phyloP scores from a whole-genome alignment of 2,888 invertebrate species.

The Entomobrya proxima region DNA sequence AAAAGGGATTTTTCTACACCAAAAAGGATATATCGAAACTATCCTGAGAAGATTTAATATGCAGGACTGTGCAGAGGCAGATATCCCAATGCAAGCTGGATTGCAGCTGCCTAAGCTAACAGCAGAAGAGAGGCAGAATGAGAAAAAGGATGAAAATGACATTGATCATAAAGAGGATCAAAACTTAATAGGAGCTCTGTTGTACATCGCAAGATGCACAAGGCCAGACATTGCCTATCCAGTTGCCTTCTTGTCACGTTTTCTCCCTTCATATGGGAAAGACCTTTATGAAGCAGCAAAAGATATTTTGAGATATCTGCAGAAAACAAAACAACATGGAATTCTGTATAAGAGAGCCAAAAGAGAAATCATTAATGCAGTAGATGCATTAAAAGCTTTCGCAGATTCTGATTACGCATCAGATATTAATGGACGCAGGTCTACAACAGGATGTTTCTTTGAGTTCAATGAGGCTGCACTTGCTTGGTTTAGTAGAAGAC shows the following conservation, averaged over 20 bases:
- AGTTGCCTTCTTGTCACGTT: constrained; percentile 70
- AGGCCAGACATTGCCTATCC: constrained; percentile 73
- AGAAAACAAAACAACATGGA: constrained; percentile 71
- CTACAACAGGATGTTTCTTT: too few species aligned
- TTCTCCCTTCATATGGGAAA: constrained; percentile 64
- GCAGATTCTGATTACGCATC: too few species aligned
- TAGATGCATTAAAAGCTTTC: too few species aligned
- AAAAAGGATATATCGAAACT: neutral
- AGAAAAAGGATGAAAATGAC: too few species aligned
- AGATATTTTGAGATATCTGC: constrained; percentile 75
- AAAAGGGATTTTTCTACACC: too few species aligned
- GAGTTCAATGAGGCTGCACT: too few species aligned
- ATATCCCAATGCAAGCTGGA: constrained; percentile 49
- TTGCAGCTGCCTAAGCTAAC: too few species aligned
- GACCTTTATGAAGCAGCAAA: constrained; percentile 70
- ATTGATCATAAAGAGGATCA: constrained; percentile 71
- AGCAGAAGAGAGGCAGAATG: too few species aligned
- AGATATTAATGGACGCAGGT: too few species aligned
- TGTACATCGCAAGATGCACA: constrained; percentile 70
- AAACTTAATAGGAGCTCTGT: constrained; percentile 71
- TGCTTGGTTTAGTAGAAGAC: too few species aligned
- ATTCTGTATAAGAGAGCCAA: constrained; percentile 70
- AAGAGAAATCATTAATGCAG: too few species aligned
- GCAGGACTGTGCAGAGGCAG: neutral
- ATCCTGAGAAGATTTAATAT: constrained; percentile 1